phyloP scores from a whole-genome alignment of 1,140 invertebrate genomes.

The Drosophila nikananu region DNA sequence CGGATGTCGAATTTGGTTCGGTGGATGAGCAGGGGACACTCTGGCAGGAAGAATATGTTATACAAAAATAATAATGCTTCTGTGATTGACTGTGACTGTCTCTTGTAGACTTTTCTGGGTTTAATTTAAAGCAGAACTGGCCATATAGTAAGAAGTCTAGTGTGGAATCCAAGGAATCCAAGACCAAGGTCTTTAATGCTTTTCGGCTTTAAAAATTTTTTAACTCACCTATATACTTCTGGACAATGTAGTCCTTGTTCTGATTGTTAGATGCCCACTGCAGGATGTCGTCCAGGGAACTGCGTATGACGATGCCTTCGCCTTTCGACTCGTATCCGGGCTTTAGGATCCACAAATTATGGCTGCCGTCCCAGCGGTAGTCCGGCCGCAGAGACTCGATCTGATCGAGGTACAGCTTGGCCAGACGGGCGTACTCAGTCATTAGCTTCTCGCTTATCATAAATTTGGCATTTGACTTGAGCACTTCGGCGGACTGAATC shows the following conservation, averaged over 20 bases:
- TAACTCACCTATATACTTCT: slow-evolving; percentile 95
- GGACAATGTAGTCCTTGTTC: slow-evolving; percentile 92
- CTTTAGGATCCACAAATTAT: slow-evolving; percentile 97
- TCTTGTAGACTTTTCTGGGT: background rate
- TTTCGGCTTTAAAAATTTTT: background rate
- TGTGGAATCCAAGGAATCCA: background rate
- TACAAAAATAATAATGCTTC: background rate
- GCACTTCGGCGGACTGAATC: slow-evolving; percentile 85
- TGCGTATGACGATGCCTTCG: slow-evolving; percentile 90
- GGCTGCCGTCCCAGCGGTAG: slow-evolving; percentile 89
- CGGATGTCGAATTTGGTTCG: slow-evolving; percentile 97
- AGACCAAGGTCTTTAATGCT: background rate
- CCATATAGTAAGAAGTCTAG: background rate
- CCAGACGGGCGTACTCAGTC: slow-evolving; percentile 86
- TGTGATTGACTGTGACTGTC: no score
- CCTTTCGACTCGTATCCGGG: slow-evolving; percentile 94
- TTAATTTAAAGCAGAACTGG: background rate
- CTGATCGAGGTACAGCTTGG: slow-evolving; percentile 87
- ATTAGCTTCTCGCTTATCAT: slow-evolving; percentile 84
- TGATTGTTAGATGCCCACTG: slow-evolving; percentile 87
- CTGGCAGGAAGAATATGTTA: slow-evolving; percentile 85
- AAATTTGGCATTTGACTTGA: slow-evolving; percentile 85
- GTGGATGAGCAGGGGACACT: slow-evolving; percentile 93
- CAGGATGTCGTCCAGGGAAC: slow-evolving; percentile 88
- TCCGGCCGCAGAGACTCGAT: slow-evolving; percentile 88